Evolutionary conservation across 2,113 vertebrate genomes (phyloP), one percentile per base, ranked within the genome.

Genomic region (Tor tambroides): DNA sequence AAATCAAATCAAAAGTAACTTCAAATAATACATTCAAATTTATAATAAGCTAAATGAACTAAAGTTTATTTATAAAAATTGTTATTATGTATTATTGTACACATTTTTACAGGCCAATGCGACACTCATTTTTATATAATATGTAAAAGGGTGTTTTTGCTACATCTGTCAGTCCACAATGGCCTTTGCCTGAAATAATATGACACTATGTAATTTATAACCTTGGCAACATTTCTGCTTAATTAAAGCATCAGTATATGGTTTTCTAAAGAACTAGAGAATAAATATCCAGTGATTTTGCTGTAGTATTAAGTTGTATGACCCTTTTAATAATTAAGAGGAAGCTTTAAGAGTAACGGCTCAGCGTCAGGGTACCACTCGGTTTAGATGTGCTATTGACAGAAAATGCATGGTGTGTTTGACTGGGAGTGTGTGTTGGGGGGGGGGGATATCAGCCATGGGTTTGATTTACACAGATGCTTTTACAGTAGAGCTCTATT

Each of bases 401-500:
- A 35, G 49, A 32, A 78, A 54, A 79, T 56, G 49, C 30, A 56
- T 56, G 76, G 51, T 12, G 11, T 79, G 21, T 56, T 79, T 79
- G 49, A 56, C 30, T 79, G 76, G 28, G 51, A 56, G 28, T 72
- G 69, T 38, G 69, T 38, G 69, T 23, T 21, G 67, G 15, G 49
- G 49, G 51, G 23, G 56, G 21, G 11, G 32, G 35, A 32, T 32
- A 56, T 56, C 35, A 63, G 77, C 14, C 23, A 32, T n/a, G 35
- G 61, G 69, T 71, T 86, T 88, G 78, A 88, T 91, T 89, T 78
- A 81, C 85, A 71, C 51, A 2, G 72, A 69, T 54, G 38, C 43
- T 84, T 80, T 86, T 87, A 84, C 82, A 65, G 76, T 65, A 87
- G 84, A 72, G 69, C 67, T 26, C 54, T 32, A 26, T 49, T 26